Evolutionary conservation across 2,797 vertebrate genomes (phyloP), one percentile per base, ranked within the genome.

Genomic region (Helicolenus hilgendorfi): DNA sequence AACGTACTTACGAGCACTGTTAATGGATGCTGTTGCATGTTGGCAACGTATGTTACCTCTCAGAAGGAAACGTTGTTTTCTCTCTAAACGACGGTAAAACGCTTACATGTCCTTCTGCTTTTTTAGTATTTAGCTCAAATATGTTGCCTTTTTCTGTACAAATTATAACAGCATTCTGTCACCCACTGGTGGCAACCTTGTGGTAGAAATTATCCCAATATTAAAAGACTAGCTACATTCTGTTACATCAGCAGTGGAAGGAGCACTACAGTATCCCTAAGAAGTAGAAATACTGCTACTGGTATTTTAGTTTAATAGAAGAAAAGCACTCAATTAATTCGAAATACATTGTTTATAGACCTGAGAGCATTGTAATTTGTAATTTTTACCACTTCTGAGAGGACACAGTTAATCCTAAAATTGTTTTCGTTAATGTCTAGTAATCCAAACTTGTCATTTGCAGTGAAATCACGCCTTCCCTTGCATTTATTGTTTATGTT

Each of bases 101-200:
- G 2, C 1, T 11, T 26, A 8, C 10, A 49, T 6, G 31, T 58
- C 49, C 45, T n/a, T 60, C 33, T 58, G 22, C 45, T 18, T 26
- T 20, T 7, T 10, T 20, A 8, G 7, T 56, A 5, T 27, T 20
- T 59, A 55, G 18, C 45, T 10, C 9, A 63, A 73, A 33, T 3
- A n/a, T 14, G 3, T 59, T 62, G 10, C n/a, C 1, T 29, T 60
- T 22, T 26, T 33, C n/a, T 38, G 11, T 7, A 2, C 2, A 27
- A 59, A 77, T 20, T 55, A 55, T 1, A 49, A 11, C 1, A 20
- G n/a, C 5, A 7, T 65, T 64, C 20, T 83, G 77, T 56, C 75
- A 0, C 83, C 91, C 55, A 11, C 91, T 89, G 26, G 11, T 72
- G 87, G 88, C 27, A 3, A 38, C 15, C 1, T 11, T 41, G 65